Percentiles rank a stretch among this genome's conserved stretches.
These are phyloP conservation scores for Cheirogaleus medius DNA, from an alignment of 2,113 vertebrate species.

Conservation along the genomic window DNA sequence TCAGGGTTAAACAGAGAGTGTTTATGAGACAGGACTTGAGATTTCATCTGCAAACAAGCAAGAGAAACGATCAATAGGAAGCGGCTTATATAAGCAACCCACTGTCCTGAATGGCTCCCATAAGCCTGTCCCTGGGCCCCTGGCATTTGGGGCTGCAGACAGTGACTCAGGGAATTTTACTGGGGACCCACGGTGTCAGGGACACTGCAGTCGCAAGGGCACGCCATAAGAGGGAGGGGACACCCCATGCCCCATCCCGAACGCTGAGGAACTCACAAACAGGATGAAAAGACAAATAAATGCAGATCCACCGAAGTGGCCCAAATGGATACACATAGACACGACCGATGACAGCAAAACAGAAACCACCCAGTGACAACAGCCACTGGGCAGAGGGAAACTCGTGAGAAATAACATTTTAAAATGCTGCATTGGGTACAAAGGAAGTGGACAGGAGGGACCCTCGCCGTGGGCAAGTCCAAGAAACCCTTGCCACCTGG, in stretches of 20 bases:
- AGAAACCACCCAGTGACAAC: neutral
- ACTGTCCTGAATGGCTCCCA: neutral
- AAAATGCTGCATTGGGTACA: neutral
- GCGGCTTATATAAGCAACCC: neutral
- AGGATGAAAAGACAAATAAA: neutral
- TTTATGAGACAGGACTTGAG: neutral
- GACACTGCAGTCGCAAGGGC: neutral
- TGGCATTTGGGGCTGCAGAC: neutral
- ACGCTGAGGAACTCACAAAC: neutral
- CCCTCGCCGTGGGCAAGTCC: neutral
- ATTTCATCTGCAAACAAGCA: neutral
- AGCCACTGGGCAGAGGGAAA: neutral
- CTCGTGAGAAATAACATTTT: neutral
- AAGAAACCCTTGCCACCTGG: neutral
- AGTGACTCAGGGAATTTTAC: neutral
- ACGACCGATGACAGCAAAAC: neutral
- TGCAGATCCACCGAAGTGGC: neutral
- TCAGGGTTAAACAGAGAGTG: neutral
- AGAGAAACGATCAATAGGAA: neutral
- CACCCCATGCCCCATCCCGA: neutral
- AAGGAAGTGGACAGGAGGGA: neutral
- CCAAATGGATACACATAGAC: rapidly evolving
- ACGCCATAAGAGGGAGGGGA: neutral
- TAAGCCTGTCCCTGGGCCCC: neutral
- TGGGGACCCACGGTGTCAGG: neutral